phyloP scores from a whole-genome alignment of 1,140 invertebrate species.

The Phocides pigmalion region DNA sequence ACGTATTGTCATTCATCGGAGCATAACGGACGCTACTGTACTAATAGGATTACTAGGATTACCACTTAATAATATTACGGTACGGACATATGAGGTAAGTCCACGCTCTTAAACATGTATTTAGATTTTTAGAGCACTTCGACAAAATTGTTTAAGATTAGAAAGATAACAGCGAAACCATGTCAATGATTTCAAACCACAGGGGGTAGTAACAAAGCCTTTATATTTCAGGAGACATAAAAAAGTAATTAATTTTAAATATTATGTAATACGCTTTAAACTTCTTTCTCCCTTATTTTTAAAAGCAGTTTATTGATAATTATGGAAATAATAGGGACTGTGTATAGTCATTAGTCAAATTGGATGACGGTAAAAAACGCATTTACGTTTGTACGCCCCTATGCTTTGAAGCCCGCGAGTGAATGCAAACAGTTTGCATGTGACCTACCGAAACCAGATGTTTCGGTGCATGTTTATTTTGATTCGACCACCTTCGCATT shows the following conservation, averaged over 20 bases:
- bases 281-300: too few species aligned
- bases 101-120: neutral
- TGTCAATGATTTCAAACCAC: too few species aligned
- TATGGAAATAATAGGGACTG: too few species aligned
- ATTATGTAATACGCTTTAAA: too few species aligned
- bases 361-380: too few species aligned
- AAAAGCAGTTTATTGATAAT: too few species aligned
- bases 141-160: neutral
- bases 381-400: too few species aligned
- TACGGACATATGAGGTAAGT: constrained; percentile 8
- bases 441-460: constrained; percentile 53
- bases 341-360: too few species aligned
- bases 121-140: neutral
- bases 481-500: constrained; percentile 66
- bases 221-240: too few species aligned
- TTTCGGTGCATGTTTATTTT: constrained; percentile 72
- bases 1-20: neutral
- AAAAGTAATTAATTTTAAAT: too few species aligned
- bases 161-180: constrained; percentile 10
- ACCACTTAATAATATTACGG: constrained; percentile 3
- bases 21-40: neutral
- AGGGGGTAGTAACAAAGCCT: too few species aligned
- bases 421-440: constrained; percentile 35
- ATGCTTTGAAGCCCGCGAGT: too few species aligned
- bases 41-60: constrained; percentile 24